phyloP scores from a whole-genome alignment of 2,888 invertebrate species.

The Hoplodrina ambigua region DNA sequence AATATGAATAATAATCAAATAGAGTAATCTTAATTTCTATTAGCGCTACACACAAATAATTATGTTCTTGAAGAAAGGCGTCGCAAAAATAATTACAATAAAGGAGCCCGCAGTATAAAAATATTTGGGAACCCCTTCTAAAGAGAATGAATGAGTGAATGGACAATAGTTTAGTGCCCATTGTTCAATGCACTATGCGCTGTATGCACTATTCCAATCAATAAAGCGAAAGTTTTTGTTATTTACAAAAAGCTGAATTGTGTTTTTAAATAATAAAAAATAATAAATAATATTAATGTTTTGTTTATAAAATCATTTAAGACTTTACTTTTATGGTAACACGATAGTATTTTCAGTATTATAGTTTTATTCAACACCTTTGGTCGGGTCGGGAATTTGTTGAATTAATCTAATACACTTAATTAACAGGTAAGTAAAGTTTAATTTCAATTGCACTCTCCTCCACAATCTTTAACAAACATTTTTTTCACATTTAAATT shows the following conservation, averaged over 20 bases:
- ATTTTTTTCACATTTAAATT: no score
- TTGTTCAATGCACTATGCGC: slow-evolving; percentile 35
- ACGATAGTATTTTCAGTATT: background rate
- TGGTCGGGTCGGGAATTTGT: background rate
- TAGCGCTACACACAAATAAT: no score
- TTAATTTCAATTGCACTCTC: no score
- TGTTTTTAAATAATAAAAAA: background rate
- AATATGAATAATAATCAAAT: no score
- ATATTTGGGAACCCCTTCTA: no score
- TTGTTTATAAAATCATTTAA: slow-evolving; percentile 8
- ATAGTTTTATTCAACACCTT: background rate
- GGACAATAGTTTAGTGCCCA: slow-evolving; percentile 13
- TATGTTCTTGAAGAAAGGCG: no score
- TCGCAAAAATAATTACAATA: no score
- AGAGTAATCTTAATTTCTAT: no score
- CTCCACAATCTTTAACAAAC: no score
- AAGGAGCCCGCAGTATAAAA: no score
- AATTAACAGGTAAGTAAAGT: no score
- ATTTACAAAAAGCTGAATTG: background rate
- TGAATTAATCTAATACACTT: no score
- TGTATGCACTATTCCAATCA: slow-evolving; percentile 23
- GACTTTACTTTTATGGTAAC: slow-evolving; percentile 1
- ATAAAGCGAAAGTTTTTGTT: slow-evolving; percentile 45
- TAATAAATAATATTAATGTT: background rate
- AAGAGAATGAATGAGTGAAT: slow-evolving; percentile 41